Conservation (phyloP, 2,797 vertebrate species). For the Etheostoma perlongum region DNA sequence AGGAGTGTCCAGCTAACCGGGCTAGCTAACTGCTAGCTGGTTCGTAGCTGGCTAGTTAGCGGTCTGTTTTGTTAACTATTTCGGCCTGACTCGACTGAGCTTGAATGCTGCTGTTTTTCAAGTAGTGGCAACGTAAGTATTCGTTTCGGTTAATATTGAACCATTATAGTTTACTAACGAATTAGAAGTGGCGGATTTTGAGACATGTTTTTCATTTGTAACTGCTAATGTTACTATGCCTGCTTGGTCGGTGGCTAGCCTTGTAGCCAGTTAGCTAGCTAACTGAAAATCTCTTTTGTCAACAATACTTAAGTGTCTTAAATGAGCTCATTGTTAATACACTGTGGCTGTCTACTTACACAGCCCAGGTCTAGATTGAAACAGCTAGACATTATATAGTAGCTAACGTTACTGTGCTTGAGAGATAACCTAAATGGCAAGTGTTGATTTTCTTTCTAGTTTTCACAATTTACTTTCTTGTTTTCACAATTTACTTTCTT, state of each 20-base stretch:
- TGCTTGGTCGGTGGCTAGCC: constrained; percentile 65
- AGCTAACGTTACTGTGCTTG: neutral
- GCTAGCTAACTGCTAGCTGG: constrained; percentile 57
- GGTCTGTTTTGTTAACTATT: constrained; percentile 27
- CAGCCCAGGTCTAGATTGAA: neutral
- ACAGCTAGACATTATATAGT: neutral
- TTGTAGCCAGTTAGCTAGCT: constrained; percentile 34
- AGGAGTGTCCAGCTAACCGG: constrained; percentile 43
- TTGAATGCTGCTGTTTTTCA: constrained; percentile 17
- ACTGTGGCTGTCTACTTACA: neutral
- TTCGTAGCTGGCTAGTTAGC: constrained; percentile 47
- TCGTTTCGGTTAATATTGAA: accelerated
- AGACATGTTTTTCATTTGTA: constrained; percentile 24
- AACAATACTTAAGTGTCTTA: constrained; percentile 31
- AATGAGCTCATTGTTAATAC: neutral
- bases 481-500: neutral
- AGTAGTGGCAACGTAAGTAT: constrained; percentile 51
- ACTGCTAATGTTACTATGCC: constrained; percentile 24
- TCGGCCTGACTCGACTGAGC: neutral
- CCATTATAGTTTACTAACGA: neutral
- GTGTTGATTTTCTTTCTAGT: neutral
- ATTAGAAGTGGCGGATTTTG: neutral
- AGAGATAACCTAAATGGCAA: neutral
- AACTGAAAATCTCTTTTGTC: constrained; percentile 47
- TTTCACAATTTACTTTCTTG: neutral